Conservation (phyloP, 2,797 vertebrate genomes). For the Enteromius thamalakanensis region DNA sequence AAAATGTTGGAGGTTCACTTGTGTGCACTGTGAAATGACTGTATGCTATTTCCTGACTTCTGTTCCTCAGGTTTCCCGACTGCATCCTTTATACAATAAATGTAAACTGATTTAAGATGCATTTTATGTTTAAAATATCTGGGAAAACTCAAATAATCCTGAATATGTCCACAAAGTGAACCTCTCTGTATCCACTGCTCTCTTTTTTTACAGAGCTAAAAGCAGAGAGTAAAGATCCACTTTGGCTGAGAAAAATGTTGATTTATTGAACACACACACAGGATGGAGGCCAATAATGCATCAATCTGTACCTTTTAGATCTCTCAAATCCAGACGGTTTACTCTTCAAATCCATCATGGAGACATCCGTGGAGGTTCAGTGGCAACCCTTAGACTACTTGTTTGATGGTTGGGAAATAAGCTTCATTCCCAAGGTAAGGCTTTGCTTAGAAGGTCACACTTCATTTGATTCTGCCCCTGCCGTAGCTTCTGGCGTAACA, state of each 20-base stretch:
- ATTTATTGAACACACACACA: constrained; percentile 67
- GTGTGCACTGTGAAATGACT: constrained; percentile 7
- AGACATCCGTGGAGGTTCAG: constrained; percentile 94
- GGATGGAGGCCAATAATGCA: constrained; percentile 69
- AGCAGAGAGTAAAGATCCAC: constrained; percentile 18
- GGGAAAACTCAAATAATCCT: background rate
- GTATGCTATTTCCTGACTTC: background rate
- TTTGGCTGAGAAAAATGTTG: constrained; percentile 56
- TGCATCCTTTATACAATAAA: background rate
- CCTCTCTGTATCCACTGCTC: background rate
- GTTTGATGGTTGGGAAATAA: constrained; percentile 98
- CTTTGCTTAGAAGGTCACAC: constrained; percentile 25
- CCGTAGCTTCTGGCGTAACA: constrained; percentile 9
- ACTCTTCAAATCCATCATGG: constrained; percentile 95
- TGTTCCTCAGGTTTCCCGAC: background rate
- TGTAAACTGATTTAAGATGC: background rate
- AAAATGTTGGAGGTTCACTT: constrained; percentile 14
- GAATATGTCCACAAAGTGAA: background rate
- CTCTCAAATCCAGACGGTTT: constrained; percentile 91
- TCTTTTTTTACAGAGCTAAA: background rate
- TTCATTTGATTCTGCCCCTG: constrained; percentile 37
- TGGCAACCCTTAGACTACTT: constrained; percentile 94
- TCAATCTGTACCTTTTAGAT: constrained; percentile 80
- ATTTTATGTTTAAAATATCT: background rate
- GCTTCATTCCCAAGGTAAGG: constrained; percentile 94